Base-by-base conservation (phyloP, 2,797 vertebrate species). In the Microchirus variegatus region DNA sequence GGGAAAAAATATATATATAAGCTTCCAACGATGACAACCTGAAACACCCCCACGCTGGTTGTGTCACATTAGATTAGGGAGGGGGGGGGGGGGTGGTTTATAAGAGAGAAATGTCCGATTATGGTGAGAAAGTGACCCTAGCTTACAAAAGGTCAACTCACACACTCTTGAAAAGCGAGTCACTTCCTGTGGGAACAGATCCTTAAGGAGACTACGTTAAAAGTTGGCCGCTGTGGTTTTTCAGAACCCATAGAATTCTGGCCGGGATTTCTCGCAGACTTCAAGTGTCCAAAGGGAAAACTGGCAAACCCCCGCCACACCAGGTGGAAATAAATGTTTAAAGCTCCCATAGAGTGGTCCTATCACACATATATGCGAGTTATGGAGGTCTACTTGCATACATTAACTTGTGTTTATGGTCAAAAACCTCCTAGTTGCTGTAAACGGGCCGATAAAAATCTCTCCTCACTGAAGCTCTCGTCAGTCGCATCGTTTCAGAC, bases 11-110 rank as follows among this genome's bases (percentile, higher is more conserved):
- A 67, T 31, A 44, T 15, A 2, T 31, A 73, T 82, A 88, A 88
- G 84, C 87, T 87, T 91, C 91, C 92, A 90, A 65, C 89, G 87
- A 63, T 81, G 92, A 88, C 84, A 81, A 92, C 91, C 91, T 93
- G 92, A 88, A 92, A 90, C 78, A 83, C 73, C 80, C 87, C 85
- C 80, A 73, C 5, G 77, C 73, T 76, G 78, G 69, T 86, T 70
- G 38, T 78, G 85, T 86, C 78, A 80, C 70, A 56, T 82, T 85
- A 77, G 77, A 77, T 75, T 47, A 72, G 86, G 44, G 82, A 55
- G 82, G 74, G 59, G 75, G 71, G 77, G 73, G 86, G 44, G 82
- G 57, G 82, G 74, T 60, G 75, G 71, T 78, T 78, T 81, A 74
- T 75, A 80, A 80, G 69, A 31, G 41, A 77, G 85, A 93, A 91